Evolutionary conservation across 2,888 invertebrate genomes (phyloP).

Genomic region (Alitta virens): DNA sequence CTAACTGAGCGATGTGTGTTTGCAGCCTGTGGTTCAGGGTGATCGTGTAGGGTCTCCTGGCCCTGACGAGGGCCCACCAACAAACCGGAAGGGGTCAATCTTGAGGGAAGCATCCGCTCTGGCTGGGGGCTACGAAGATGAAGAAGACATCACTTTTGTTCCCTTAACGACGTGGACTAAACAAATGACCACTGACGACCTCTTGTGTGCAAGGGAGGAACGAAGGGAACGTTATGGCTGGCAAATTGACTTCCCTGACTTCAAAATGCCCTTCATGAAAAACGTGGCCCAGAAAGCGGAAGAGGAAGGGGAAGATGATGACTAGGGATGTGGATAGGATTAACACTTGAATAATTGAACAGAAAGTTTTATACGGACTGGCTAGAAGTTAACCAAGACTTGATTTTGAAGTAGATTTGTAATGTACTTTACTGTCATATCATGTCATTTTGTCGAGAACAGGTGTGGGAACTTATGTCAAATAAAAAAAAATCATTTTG

Average conservation of each 20-base stretch:
- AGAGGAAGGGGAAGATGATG: constrained; percentile 39
- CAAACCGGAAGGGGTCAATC: constrained; percentile 50
- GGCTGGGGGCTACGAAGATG: constrained; percentile 50
- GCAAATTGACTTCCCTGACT: constrained; percentile 56
- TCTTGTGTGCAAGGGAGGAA: constrained; percentile 41
- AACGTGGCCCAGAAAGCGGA: constrained; percentile 45
- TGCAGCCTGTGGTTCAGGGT: too few relatives aligned
- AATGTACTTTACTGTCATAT: too few relatives aligned
- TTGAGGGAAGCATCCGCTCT: constrained; percentile 52
- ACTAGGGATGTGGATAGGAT: too few relatives aligned
- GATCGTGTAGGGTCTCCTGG: too few relatives aligned
- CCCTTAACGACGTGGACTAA: constrained; percentile 54
- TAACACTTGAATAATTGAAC: too few relatives aligned
- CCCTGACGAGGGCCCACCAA: constrained; percentile 7
- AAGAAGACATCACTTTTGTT: constrained; percentile 51
- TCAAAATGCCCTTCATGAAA: constrained; percentile 53
- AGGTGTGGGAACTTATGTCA: too few relatives aligned
- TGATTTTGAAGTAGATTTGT: too few relatives aligned
- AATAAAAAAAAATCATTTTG: too few relatives aligned
- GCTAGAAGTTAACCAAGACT: too few relatives aligned
- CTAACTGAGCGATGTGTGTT: too few relatives aligned
- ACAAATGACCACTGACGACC: constrained; percentile 47
- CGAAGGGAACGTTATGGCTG: constrained; percentile 53
- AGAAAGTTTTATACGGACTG: too few relatives aligned
- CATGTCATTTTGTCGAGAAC: too few relatives aligned